Evolutionary conservation across 2,113 vertebrate genomes (phyloP).

Genomic region (Chiloscyllium plagiosum): DNA sequence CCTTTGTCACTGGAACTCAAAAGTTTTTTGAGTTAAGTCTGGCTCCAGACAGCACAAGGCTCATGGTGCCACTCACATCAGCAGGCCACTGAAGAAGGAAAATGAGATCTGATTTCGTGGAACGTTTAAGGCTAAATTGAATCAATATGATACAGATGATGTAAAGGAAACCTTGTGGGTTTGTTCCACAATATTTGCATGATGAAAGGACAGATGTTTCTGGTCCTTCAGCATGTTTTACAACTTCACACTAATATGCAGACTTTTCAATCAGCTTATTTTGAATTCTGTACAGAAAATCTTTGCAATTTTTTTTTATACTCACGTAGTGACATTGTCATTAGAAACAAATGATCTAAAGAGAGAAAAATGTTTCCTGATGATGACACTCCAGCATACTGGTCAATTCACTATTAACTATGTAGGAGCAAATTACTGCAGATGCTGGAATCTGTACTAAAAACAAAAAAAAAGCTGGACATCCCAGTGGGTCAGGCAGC

Average conservation of each 20-base stretch:
- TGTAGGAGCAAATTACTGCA: too few relatives aligned
- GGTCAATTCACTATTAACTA: not conserved
- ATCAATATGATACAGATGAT: not conserved
- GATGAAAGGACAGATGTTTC: not conserved
- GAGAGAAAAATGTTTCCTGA: not conserved
- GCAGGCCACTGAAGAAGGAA: not conserved
- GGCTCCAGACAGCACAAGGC: not conserved
- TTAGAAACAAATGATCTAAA: not conserved
- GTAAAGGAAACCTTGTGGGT: not conserved
- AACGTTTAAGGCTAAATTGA: not conserved
- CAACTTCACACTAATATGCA: not conserved
- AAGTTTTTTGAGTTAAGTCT: not conserved
- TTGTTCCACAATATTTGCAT: not conserved
- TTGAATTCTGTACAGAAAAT: not conserved
- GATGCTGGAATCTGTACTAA: too few relatives aligned
- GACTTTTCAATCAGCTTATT: not conserved
- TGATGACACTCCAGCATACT: not conserved
- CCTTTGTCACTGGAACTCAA: not conserved
- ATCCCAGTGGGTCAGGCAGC: too few relatives aligned
- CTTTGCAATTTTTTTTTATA: not conserved
- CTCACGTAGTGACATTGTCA: not conserved
- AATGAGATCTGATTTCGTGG: not conserved
- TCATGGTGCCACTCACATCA: slow-evolving; percentile 2
- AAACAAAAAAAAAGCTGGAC: too few relatives aligned
- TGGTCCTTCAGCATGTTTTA: not conserved